These are phyloP conservation scores for Probosciger aterrimus DNA, from an alignment of 2,113 vertebrate species.

Conservation along the genomic window DNA sequence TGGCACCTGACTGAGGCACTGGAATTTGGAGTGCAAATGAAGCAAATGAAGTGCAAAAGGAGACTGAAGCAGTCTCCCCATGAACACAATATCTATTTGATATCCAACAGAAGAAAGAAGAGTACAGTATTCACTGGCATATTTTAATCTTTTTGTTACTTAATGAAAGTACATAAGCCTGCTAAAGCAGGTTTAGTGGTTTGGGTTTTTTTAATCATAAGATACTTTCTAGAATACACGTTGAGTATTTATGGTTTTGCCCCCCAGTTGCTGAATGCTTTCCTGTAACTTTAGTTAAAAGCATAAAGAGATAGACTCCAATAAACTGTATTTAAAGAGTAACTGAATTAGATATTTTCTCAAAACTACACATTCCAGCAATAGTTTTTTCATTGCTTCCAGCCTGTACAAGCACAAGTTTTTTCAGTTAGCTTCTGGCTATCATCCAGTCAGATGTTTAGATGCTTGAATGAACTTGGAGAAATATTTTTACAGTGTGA, in stretches of 20 bases:
- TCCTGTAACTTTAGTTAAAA: background rate
- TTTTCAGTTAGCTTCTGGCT: constrained; percentile 20
- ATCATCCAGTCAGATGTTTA: constrained; percentile 9
- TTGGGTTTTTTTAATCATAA: rapidly evolving
- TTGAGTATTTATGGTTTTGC: background rate
- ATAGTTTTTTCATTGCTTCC: background rate
- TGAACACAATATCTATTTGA: background rate
- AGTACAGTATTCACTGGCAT: background rate
- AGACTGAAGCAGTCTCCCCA: no score
- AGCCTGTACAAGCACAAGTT: background rate
- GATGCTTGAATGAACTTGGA: constrained; percentile 14
- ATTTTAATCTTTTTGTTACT: background rate
- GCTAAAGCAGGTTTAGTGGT: background rate
- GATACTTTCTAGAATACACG: background rate
- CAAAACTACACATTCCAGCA: background rate
- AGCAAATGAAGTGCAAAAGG: no score
- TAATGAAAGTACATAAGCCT: background rate
- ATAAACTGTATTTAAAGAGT: background rate
- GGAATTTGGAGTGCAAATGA: background rate
- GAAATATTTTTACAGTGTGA: constrained; percentile 28
- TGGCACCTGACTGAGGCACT: background rate
- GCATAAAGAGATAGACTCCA: background rate
- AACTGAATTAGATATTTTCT: background rate
- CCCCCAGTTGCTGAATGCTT: background rate
- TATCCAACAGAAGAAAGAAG: background rate